Percentiles rank a stretch among this genome's conserved stretches.
These are phyloP conservation scores for Callionymus lyra DNA, from an alignment of 2,113 vertebrate genomes.

Conservation along the genomic window DNA sequence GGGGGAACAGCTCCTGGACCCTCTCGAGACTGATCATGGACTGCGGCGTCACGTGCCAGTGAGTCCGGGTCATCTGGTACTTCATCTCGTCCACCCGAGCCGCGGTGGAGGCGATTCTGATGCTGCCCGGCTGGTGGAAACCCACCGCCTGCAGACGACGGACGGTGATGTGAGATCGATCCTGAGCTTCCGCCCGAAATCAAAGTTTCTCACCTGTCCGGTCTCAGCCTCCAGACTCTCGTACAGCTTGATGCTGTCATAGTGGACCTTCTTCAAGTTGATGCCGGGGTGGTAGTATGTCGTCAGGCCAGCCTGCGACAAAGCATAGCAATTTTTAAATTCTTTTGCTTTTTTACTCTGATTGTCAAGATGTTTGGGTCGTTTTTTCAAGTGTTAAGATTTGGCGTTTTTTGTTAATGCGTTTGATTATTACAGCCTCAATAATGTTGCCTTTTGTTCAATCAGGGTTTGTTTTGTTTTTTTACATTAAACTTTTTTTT, in stretches of 20 bases:
- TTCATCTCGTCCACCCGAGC: slow-evolving; percentile 88
- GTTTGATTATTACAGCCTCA: too few relatives aligned
- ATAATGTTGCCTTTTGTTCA: too few relatives aligned
- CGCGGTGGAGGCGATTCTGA: slow-evolving; percentile 83
- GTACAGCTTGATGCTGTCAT: slow-evolving; percentile 89
- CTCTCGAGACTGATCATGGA: slow-evolving; percentile 82
- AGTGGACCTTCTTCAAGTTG: slow-evolving; percentile 95
- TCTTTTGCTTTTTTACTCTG: too few relatives aligned
- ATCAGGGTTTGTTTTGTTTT: too few relatives aligned
- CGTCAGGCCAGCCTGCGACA: slow-evolving; percentile 84
- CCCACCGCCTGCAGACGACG: slow-evolving; percentile 73
- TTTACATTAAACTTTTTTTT: too few relatives aligned
- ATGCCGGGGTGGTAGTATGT: slow-evolving; percentile 97
- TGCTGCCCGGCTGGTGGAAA: slow-evolving; percentile 91
- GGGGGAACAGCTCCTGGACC: slow-evolving; percentile 82
- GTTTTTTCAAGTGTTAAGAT: too few relatives aligned
- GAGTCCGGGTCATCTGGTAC: slow-evolving; percentile 87
- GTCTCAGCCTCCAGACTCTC: slow-evolving; percentile 89
- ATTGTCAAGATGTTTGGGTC: too few relatives aligned
- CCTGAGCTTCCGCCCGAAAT: too few relatives aligned
- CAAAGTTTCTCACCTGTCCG: slow-evolving; percentile 80
- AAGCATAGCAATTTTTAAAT: slow-evolving; percentile 23
- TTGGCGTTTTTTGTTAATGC: too few relatives aligned
- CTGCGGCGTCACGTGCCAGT: slow-evolving; percentile 83
- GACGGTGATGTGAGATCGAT: background rate